Conservation (phyloP, 2,888 invertebrate species). For the Aphidoletes aphidimyza region DNA sequence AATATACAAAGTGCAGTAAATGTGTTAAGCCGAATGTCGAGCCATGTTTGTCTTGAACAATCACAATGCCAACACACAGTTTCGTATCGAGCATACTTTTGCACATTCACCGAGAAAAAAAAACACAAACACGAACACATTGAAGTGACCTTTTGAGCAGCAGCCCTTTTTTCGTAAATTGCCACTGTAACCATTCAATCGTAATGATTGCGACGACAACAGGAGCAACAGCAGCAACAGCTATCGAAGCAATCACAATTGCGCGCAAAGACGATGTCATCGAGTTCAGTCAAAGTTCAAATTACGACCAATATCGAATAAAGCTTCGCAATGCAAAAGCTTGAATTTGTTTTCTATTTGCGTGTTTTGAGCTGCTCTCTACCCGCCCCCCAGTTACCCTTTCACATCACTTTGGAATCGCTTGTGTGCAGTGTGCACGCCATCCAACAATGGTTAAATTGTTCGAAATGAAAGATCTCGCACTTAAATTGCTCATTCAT, state of each 20-base stretch:
- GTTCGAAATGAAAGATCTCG: slow-evolving; percentile 53
- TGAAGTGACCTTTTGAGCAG: slow-evolving; percentile 40
- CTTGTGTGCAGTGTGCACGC: slow-evolving; percentile 28
- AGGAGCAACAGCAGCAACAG: neutral
- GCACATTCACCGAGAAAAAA: neutral
- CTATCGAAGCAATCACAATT: neutral
- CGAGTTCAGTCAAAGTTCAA: slow-evolving; percentile 48
- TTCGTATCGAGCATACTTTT: slow-evolving; percentile 14
- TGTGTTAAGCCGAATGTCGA: neutral
- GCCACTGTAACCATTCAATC: slow-evolving; percentile 26
- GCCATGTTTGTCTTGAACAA: slow-evolving; percentile 6
- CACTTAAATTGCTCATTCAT: slow-evolving; percentile 53
- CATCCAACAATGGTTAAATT: slow-evolving; percentile 46
- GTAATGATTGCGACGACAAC: slow-evolving; percentile 24
- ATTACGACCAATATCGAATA: slow-evolving; percentile 8
- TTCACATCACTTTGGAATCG: neutral
- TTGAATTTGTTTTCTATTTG: slow-evolving; percentile 44
- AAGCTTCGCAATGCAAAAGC: neutral
- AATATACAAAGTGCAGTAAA: neutral
- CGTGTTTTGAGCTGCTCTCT: slow-evolving; percentile 15
- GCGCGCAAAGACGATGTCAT: slow-evolving; percentile 5
- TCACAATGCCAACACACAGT: slow-evolving; percentile 4
- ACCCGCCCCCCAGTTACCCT: slow-evolving; percentile 12
- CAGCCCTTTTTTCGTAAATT: slow-evolving; percentile 42
- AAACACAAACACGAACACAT: neutral